Percentiles rank a stretch among this genome's conserved stretches.
phyloP scores from a whole-genome alignment of 2,797 vertebrate species.

The Falco cherrug region DNA sequence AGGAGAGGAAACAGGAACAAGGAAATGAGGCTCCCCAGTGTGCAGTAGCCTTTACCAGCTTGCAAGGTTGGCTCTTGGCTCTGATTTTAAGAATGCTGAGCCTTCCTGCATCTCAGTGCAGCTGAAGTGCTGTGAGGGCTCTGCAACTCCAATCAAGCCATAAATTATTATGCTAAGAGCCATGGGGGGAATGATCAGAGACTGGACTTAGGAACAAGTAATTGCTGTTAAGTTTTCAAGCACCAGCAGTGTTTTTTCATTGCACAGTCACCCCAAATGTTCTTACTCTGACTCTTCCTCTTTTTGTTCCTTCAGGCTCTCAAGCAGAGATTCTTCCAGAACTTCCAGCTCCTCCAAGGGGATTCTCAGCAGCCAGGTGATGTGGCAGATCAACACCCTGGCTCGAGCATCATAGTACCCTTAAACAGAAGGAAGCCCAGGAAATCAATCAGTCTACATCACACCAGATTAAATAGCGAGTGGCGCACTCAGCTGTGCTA shows the following conservation, averaged over 20 bases:
- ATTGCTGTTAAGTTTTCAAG: not conserved
- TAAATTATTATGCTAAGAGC: not conserved
- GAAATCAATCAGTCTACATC: not conserved
- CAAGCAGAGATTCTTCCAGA: slow-evolving; percentile 91
- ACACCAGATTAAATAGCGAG: not conserved
- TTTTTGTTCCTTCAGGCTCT: slow-evolving; percentile 83
- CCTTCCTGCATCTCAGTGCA: not conserved
- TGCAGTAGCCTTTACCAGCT: not conserved
- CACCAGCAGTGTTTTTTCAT: not conserved
- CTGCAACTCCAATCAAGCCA: slow-evolving; percentile 9
- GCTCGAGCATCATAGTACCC: slow-evolving; percentile 91
- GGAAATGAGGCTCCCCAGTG: not conserved
- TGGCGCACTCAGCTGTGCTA: not conserved
- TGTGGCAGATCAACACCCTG: slow-evolving; percentile 87
- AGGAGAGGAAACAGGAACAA: not conserved
- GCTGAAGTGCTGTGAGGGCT: not conserved
- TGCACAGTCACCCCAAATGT: not conserved
- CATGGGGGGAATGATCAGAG: not conserved
- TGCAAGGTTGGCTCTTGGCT: not conserved
- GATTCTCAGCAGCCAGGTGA: slow-evolving; percentile 85
- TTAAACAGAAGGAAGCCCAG: slow-evolving; percentile 61
- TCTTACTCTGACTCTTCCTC: slow-evolving; percentile 92
- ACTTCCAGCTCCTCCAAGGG: slow-evolving; percentile 83
- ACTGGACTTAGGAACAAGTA: slow-evolving; percentile 30
- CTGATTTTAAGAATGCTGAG: not conserved